Percentiles rank a stretch among this genome's conserved stretches.
These are phyloP conservation scores for Erebia palarica DNA, from an alignment of 2,888 invertebrate genomes.

Conservation along the genomic window DNA sequence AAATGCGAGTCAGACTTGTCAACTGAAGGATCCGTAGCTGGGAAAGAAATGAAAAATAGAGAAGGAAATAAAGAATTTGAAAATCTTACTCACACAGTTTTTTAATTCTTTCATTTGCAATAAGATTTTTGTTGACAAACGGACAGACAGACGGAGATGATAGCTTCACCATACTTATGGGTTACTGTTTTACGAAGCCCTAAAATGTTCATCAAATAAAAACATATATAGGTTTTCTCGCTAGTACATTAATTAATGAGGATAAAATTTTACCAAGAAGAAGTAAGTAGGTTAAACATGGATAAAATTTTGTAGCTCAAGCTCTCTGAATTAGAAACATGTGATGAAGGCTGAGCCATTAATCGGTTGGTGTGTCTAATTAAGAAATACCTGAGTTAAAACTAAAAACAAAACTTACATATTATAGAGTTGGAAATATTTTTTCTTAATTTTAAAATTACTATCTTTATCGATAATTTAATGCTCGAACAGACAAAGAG, in stretches of 20 bases:
- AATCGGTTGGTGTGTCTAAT: conserved; percentile 12
- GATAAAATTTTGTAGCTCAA: conserved; percentile 1
- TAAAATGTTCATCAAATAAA: too few relatives aligned
- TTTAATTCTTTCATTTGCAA: too few relatives aligned
- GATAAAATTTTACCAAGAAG: conserved; percentile 5
- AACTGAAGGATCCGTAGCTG: too few relatives aligned
- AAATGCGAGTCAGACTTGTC: too few relatives aligned
- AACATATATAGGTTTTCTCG: not conserved
- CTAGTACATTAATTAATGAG: not conserved
- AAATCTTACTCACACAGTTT: too few relatives aligned
- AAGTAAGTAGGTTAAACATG: conserved; percentile 5
- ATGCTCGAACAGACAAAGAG: too few relatives aligned
- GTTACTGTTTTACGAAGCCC: too few relatives aligned
- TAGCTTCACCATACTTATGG: too few relatives aligned
- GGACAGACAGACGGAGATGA: too few relatives aligned
- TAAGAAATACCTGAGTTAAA: conserved; percentile 1
- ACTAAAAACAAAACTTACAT: not conserved
- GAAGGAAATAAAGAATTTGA: too few relatives aligned
- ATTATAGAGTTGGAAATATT: not conserved
- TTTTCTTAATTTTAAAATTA: not conserved
- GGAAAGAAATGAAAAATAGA: too few relatives aligned
- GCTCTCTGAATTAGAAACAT: conserved; percentile 6
- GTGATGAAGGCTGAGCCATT: conserved; percentile 7
- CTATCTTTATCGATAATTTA: not conserved
- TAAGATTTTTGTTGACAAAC: too few relatives aligned